These are phyloP conservation scores for Holothuria glaberrima DNA, from an alignment of 35 echinoderm and acorn worm species.

Conservation along the genomic window DNA sequence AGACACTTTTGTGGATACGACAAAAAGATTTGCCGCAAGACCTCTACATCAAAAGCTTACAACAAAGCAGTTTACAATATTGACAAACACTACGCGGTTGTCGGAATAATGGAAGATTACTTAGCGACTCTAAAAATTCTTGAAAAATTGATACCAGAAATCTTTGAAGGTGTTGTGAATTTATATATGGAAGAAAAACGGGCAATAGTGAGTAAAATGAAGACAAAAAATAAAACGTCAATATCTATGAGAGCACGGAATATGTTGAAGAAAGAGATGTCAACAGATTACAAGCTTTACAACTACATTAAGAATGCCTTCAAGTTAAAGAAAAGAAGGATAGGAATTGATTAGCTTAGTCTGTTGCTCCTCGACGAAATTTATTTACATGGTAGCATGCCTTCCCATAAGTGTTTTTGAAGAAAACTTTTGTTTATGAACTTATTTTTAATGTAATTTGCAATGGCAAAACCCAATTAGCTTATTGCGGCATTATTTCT, in stretches of 20 bases:
- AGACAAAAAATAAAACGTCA: constrained; percentile 42
- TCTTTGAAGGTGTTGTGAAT: constrained; percentile 20
- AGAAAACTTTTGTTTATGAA: too few relatives aligned
- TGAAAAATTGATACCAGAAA: constrained; percentile 34
- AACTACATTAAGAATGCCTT: constrained; percentile 24
- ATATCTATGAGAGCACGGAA: background rate
- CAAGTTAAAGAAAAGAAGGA: background rate
- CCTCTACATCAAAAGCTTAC: background rate
- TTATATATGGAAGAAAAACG: constrained; percentile 27
- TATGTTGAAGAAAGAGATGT: constrained; percentile 2
- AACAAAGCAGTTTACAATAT: background rate
- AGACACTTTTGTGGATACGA: constrained; percentile 33
- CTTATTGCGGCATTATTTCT: too few relatives aligned
- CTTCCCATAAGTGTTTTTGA: too few relatives aligned
- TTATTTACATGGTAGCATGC: too few relatives aligned
- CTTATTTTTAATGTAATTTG: too few relatives aligned
- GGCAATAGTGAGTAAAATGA: constrained; percentile 27
- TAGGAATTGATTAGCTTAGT: background rate
- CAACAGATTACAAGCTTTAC: constrained; percentile 26
- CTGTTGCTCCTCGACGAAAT: too few relatives aligned
- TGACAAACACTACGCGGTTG: background rate
- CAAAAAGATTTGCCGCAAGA: background rate
- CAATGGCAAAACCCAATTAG: too few relatives aligned
- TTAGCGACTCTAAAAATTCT: background rate
- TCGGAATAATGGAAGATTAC: constrained; percentile 59